These are phyloP conservation scores for Papilio glaucus DNA, from an alignment of 1,140 invertebrate species.

Conservation along the genomic window DNA sequence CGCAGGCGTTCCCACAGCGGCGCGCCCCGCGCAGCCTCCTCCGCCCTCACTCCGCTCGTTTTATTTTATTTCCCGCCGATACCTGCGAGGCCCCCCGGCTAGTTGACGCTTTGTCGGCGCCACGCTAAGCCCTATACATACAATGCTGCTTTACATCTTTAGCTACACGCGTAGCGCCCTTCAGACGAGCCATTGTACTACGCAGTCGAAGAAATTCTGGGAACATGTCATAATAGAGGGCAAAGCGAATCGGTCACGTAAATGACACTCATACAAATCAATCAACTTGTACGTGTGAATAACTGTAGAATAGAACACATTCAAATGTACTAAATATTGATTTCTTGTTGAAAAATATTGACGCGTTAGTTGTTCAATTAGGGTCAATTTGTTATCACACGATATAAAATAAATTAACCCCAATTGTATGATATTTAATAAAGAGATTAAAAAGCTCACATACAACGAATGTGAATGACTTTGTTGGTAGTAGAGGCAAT, in stretches of 20 bases:
- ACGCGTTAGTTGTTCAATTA: too few species aligned
- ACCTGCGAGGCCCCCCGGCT: conserved; percentile 31
- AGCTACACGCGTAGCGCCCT: neutral
- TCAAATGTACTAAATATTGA: too few species aligned
- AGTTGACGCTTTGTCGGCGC: conserved; percentile 28
- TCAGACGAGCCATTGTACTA: neutral
- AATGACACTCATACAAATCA: conserved; percentile 26
- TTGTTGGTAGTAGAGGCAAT: neutral
- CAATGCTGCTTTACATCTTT: neutral
- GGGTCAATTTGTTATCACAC: too few species aligned
- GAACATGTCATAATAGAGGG: conserved; percentile 32
- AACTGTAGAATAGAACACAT: too few species aligned
- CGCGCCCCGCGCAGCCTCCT: neutral
- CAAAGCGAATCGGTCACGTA: conserved; percentile 34
- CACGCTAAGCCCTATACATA: neutral
- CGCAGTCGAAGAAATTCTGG: conserved; percentile 20
- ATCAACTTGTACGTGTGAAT: conserved; percentile 18
- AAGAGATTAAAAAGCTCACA: neutral
- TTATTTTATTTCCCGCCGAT: conserved; percentile 33
- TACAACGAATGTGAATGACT: neutral
- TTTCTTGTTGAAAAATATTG: too few species aligned
- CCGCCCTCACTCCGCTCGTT: neutral
- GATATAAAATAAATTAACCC: neutral
- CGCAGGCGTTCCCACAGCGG: conserved; percentile 29
- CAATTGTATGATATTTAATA: neutral